phyloP scores from a whole-genome alignment of 92 coral and sea anemone species.

The Anthopleura xanthogrammica region DNA sequence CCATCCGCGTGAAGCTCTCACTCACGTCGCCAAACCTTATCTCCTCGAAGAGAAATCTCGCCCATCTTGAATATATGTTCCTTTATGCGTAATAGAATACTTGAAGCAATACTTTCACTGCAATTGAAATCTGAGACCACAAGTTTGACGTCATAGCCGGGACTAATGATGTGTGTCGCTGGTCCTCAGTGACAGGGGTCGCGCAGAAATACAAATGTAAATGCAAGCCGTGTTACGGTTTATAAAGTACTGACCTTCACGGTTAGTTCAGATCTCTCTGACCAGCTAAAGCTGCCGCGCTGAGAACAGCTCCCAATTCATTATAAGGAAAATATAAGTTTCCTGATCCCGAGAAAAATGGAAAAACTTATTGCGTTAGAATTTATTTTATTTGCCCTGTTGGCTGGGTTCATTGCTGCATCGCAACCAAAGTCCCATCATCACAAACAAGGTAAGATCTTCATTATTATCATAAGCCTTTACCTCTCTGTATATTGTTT shows the following conservation, averaged over 20 bases:
- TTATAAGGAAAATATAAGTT: neutral
- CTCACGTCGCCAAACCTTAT: neutral
- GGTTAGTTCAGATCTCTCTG: neutral
- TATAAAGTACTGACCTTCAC: conserved; percentile 11
- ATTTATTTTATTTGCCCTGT: neutral
- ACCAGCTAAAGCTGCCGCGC: neutral
- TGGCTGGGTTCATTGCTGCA: conserved; percentile 28
- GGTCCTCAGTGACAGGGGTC: conserved; percentile 5
- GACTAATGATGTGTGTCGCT: conserved; percentile 9
- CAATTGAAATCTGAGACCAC: neutral
- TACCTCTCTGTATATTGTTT: neutral
- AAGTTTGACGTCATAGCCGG: conserved; percentile 27
- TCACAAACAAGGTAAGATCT: conserved; percentile 9
- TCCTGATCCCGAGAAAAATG: neutral
- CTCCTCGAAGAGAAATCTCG: neutral
- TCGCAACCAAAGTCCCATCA: conserved; percentile 10
- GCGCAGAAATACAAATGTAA: conserved; percentile 1
- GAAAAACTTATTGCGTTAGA: neutral
- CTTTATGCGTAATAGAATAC: neutral
- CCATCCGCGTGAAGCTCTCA: neutral
- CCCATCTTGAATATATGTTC: neutral
- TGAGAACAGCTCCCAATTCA: neutral
- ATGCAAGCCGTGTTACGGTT: conserved; percentile 5
- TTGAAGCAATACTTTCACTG: neutral
- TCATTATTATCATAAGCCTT: neutral